These are phyloP conservation scores for Poecile atricapillus DNA, from an alignment of 2,113 vertebrate genomes.

Conservation along the genomic window DNA sequence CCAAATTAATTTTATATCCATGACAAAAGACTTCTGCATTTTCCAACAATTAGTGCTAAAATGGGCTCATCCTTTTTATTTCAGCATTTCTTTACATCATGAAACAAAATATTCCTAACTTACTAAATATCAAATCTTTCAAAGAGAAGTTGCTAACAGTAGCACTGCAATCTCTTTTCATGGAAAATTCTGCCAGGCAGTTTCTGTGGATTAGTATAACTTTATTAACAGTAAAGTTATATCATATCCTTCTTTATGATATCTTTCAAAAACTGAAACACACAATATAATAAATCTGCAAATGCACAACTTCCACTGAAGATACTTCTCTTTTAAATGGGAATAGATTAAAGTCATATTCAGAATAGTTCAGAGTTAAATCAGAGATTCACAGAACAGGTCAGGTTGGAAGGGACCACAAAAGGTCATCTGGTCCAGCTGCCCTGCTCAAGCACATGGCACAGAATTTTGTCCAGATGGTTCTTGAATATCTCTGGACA, in stretches of 20 bases:
- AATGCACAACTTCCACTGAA: not conserved
- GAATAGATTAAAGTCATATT: not conserved
- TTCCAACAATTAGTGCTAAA: not conserved
- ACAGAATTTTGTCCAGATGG: not conserved
- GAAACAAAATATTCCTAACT: not conserved
- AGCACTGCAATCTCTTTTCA: not conserved
- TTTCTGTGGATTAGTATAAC: not conserved
- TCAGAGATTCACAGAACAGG: not conserved
- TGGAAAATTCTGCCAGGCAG: not conserved
- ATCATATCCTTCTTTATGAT: not conserved
- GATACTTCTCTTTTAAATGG: not conserved
- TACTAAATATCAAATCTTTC: not conserved
- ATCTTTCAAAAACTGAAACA: not conserved
- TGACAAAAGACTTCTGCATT: not conserved
- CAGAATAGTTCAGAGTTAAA: not conserved
- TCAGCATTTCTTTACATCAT: not conserved
- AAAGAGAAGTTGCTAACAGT: not conserved
- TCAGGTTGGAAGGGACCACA: not conserved
- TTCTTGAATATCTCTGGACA: not conserved
- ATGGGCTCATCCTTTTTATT: not conserved
- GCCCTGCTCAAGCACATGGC: not conserved
- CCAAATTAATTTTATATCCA: not conserved
- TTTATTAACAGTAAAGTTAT: not conserved
- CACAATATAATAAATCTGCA: not conserved
- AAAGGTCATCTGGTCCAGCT: rapidly evolving